These are phyloP conservation scores for Lophius piscatorius DNA, from an alignment of 2,113 vertebrate genomes.

Conservation along the genomic window DNA sequence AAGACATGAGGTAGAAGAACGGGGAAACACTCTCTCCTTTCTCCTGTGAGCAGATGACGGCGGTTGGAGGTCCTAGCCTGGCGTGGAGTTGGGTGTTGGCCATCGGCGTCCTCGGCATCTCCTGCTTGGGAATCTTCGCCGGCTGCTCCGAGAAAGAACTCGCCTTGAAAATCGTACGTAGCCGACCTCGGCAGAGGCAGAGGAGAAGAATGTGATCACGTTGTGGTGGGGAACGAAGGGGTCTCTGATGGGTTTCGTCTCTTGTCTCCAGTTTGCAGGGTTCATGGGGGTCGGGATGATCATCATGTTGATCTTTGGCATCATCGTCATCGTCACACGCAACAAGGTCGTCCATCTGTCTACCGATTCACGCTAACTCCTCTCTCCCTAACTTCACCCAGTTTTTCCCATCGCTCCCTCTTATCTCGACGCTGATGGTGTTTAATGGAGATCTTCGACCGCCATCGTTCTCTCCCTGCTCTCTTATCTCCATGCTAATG, in stretches of 20 bases:
- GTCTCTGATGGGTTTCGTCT: not conserved
- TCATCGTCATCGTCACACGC: conserved; percentile 1
- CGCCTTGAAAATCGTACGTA: conserved; percentile 59
- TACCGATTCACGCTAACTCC: not conserved
- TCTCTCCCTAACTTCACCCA: not conserved
- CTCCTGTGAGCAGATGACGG: conserved; percentile 7
- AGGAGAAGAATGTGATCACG: not conserved
- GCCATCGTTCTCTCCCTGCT: too few relatives aligned
- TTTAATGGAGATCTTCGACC: too few relatives aligned
- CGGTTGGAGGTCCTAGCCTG: not conserved
- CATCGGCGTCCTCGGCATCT: conserved; percentile 45
- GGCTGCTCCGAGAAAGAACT: conserved; percentile 35
- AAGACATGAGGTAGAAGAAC: too few relatives aligned
- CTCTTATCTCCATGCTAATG: too few relatives aligned
- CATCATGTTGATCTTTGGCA: conserved; percentile 67
- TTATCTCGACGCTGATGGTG: not conserved
- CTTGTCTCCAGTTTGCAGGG: conserved; percentile 62
- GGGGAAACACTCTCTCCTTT: too few relatives aligned
- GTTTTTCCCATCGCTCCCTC: too few relatives aligned
- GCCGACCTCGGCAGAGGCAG: not conserved
- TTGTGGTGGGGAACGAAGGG: too few relatives aligned
- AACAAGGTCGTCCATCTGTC: conserved; percentile 36
- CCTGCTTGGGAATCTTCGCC: conserved; percentile 54
- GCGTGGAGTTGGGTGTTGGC: conserved; percentile 45
- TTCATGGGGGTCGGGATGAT: conserved; percentile 64